Evolutionary conservation across 2,888 invertebrate genomes (phyloP), one percentile per base, ranked within the genome.

Genomic region (Barypeithes pellucidus): DNA sequence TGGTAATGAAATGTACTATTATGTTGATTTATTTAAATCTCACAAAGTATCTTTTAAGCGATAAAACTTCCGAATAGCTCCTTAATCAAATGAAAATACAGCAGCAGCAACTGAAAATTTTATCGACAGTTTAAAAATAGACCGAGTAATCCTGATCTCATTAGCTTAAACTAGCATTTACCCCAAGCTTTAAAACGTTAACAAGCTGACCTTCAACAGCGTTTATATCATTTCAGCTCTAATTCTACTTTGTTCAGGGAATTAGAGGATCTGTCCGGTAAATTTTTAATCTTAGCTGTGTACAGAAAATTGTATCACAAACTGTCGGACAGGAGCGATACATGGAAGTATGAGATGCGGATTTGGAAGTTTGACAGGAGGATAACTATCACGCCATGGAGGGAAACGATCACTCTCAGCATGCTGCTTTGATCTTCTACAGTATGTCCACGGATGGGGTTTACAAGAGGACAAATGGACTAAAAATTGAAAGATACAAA

Each of bases 121-220:
- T 60, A 50, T 50, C 50, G 24, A 50, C 50, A 50, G 9, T 39
- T 22, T 20, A 41, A 60, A 60, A 60, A 60, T 60, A 60, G 22
- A 60, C 18, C 5, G 5, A 8, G 29, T 41, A 41, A 22, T 60
- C 60, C 36, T 60, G 18, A 60, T 60, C 36, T 22, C 12, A 43
- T 41, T 41, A 60, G 41, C n/a, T 60, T 22, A 43, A 41, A 60
- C 50, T 50, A 50, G 20, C 41, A 60, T 22, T 39, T 60, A 41
- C 39, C 39, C 18, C 20, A 60, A 11, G 60, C 43, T 18, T 60
- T 60, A 36, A 60, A 60, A 43, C 22, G 1, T 22, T 22, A 43
- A 60, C 43, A 36, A 60, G 43, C 43, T 22, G n/a, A 8, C 22
- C 22, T 11, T 36, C 60, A 18, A 36, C 39, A n/a, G 12, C 36